Conservation (phyloP, 2,888 invertebrate species). For the Ethmia dodecea region DNA sequence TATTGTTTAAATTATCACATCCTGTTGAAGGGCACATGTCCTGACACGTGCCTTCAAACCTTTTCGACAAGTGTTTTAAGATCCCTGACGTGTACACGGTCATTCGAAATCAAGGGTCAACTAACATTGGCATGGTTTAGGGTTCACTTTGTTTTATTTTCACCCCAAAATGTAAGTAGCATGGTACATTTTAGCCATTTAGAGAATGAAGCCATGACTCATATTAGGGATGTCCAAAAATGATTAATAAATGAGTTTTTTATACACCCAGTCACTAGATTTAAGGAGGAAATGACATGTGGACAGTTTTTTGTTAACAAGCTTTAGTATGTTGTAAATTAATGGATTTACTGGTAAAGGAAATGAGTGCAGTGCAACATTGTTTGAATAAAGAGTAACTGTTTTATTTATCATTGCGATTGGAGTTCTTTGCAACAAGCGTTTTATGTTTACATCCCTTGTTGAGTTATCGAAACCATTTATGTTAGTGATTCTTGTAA, state of each 20-base stretch:
- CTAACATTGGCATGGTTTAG: not conserved
- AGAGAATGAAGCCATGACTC: too few relatives aligned
- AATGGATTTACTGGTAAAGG: conserved; percentile 31
- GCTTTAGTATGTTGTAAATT: conserved; percentile 29
- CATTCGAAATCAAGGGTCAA: conserved; percentile 13
- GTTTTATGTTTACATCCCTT: too few relatives aligned
- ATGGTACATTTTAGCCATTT: too few relatives aligned
- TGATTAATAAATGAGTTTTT: conserved; percentile 34
- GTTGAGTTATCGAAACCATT: too few relatives aligned
- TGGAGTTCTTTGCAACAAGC: too few relatives aligned
- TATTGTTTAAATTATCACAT: conserved; percentile 63
- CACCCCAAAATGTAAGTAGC: too few relatives aligned
- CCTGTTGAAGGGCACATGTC: conserved; percentile 36
- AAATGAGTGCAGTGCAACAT: conserved; percentile 24
- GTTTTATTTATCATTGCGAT: too few relatives aligned
- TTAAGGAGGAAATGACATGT: conserved; percentile 17
- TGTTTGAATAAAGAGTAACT: conserved; percentile 8
- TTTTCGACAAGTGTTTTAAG: conserved; percentile 10
- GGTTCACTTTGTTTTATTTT: conserved; percentile 1
- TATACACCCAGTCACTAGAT: conserved; percentile 25
- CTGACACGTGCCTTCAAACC: conserved; percentile 34
- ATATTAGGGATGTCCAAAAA: conserved; percentile 21
- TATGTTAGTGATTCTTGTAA: too few relatives aligned
- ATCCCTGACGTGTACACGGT: conserved; percentile 6
- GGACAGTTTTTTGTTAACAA: conserved; percentile 12